Evolutionary conservation across 1,140 invertebrate genomes (phyloP), one percentile per base, ranked within the genome.

Genomic region (roundworm (Caenorhabditis elegans)): DNA sequence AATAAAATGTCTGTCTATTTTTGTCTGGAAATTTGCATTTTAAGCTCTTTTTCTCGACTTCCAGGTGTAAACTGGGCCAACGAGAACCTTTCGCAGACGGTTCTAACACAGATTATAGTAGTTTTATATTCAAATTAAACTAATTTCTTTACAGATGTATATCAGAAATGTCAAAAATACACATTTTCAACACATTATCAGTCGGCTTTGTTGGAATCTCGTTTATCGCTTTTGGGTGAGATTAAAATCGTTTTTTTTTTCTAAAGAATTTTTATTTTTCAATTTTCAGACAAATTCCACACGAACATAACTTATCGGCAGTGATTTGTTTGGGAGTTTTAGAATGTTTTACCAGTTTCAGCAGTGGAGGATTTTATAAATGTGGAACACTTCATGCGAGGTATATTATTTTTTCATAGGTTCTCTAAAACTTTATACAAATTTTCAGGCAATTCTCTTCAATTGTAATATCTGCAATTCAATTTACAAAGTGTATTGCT

Each of bases 301-400:
- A 17, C 5, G 78, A 53, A 60, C 47, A 79, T n/a, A 70, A 70
- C 15, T 26, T 55, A 22, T 70, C 34, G 3, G 60, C 60, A 70
- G 60, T 70, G 3, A n/a, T 70, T 0, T 70, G 60, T 24, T n/a
- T 70, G 1, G 60, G 24, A 6, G 22, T 70, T 70, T 22, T 70
- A 8, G 60, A 70, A 22, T 70, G 60, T 22, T 70, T 70, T 17
- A 70, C 60, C 26, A 70, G 60, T 39, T 70, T 51, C 22, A 81
- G 76, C 19, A 28, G 80, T n/a, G 80, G 65, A 26, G 80, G 80
- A 76, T 81, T 81, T 46, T 81, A 81, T 36, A 81, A 81, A 55
- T 81, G 80, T 55, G 80, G 65, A 49, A 81, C 80, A 6, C 22
- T 70, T n/a, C 53, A 70, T n/a, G 65, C 80, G 3, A 81, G 80